These are phyloP conservation scores for Brachylomia viminalis DNA, from an alignment of 2,888 invertebrate species.

Conservation along the genomic window DNA sequence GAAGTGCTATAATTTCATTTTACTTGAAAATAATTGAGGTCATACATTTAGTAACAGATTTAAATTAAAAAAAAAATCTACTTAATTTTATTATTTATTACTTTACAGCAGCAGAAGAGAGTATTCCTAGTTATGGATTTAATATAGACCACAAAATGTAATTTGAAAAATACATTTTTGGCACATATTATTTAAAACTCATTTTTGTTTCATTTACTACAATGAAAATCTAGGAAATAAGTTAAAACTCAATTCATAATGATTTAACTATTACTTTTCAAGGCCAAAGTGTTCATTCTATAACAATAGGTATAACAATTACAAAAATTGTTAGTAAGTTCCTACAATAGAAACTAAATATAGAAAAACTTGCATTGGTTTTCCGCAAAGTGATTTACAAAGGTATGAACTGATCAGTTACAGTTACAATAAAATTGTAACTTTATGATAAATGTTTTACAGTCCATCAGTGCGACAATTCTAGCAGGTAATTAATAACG, in stretches of 20 bases:
- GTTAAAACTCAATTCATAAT: neutral
- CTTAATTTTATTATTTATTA: neutral
- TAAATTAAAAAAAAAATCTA: neutral
- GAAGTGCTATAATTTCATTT: constrained; percentile 21
- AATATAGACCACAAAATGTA: neutral
- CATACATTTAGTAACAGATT: constrained; percentile 1
- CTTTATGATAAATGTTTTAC: neutral
- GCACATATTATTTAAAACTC: neutral
- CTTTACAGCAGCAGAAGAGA: neutral
- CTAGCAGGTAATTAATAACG: too few species aligned
- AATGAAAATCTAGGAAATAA: constrained; percentile 2
- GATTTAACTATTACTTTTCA: constrained; percentile 38
- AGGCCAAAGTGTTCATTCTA: constrained; percentile 17
- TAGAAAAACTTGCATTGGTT: neutral
- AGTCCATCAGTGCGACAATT: too few species aligned
- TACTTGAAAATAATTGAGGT: constrained; percentile 9
- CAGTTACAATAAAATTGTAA: neutral
- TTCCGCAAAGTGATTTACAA: neutral
- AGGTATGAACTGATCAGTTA: neutral
- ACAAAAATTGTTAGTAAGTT: neutral
- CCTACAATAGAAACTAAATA: neutral
- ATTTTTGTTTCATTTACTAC: too few species aligned
- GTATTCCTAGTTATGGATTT: neutral
- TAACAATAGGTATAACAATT: neutral
- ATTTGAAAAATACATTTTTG: neutral